Conservation (phyloP, 2,888 invertebrate genomes). For the Drosophila meridiana region DNA sequence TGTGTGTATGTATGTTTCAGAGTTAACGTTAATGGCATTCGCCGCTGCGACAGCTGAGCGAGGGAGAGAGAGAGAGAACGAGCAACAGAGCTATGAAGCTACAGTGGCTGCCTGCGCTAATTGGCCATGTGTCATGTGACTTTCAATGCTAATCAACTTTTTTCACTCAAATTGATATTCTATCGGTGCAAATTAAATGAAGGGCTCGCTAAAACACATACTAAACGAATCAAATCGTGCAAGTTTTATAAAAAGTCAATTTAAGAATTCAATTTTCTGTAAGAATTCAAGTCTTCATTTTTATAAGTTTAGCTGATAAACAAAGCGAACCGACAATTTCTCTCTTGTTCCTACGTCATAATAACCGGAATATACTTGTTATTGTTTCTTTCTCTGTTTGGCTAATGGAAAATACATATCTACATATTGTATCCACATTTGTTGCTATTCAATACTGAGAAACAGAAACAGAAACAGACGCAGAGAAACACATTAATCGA, state of each 20-base stretch:
- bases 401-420: constrained; percentile 8
- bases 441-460: constrained; percentile 11
- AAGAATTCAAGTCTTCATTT: background rate
- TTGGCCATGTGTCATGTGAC: constrained; percentile 69
- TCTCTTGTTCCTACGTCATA: constrained; percentile 30
- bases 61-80: constrained; percentile 12
- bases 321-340: constrained; percentile 25
- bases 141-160: constrained; percentile 65
- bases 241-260: background rate
- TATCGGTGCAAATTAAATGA: constrained; percentile 28
- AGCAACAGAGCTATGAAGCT: constrained; percentile 14
- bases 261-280: too few relatives aligned
- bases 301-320: constrained; percentile 19
- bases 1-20: constrained; percentile 22
- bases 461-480: constrained; percentile 12
- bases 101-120: constrained; percentile 53
- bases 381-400: constrained; percentile 20
- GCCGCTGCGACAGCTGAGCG: constrained; percentile 10
- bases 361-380: constrained; percentile 58
- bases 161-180: constrained; percentile 36
- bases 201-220: constrained; percentile 25
- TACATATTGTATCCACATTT: constrained; percentile 9
- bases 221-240: constrained; percentile 8
- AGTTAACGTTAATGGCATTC: constrained; percentile 44
- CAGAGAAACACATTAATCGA: constrained; percentile 10